Percentiles rank a stretch among this genome's conserved stretches.
Evolutionary conservation across 2,888 invertebrate genomes (phyloP).

Genomic region (Malachius bipustulatus): DNA sequence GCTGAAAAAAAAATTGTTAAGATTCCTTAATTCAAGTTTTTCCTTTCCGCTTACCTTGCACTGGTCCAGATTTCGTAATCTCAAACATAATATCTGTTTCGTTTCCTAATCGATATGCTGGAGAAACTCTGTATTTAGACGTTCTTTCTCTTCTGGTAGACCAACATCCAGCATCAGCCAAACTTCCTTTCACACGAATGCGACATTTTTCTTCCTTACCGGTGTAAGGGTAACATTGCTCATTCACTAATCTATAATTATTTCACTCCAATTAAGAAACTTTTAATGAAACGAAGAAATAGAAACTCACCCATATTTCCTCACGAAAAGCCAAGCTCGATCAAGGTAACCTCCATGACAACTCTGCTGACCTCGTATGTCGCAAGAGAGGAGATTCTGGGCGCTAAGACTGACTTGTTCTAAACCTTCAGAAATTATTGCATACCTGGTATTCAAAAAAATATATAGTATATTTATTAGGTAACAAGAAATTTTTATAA

Average conservation of each 20-base stretch:
- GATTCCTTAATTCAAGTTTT: background rate
- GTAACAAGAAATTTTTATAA: constrained; percentile 7
- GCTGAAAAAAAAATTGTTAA: constrained; percentile 43
- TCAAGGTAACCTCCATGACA: constrained; percentile 86
- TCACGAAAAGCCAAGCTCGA: constrained; percentile 81
- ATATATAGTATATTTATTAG: constrained; percentile 5
- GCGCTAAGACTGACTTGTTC: constrained; percentile 63
- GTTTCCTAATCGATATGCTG: constrained; percentile 60
- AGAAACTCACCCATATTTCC: constrained; percentile 54
- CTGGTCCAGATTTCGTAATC: constrained; percentile 80
- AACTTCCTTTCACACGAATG: constrained; percentile 38
- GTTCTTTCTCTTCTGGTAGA: constrained; percentile 42
- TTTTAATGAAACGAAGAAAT: too few species aligned
- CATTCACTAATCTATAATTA: constrained; percentile 66
- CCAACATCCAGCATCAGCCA: constrained; percentile 45
- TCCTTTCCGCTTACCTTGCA: constrained; percentile 57
- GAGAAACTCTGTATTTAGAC: constrained; percentile 58
- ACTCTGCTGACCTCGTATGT: constrained; percentile 60
- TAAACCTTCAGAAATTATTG: constrained; percentile 72
- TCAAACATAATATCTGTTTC: constrained; percentile 86
- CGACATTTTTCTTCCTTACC: constrained; percentile 52
- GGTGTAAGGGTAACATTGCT: constrained; percentile 74
- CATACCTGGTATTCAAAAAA: constrained; percentile 51
- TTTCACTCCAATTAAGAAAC: too few species aligned
- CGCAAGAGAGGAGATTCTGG: constrained; percentile 81